These are phyloP conservation scores for Delphinapterus leucas DNA, from an alignment of 2,113 vertebrate genomes.

Conservation along the genomic window DNA sequence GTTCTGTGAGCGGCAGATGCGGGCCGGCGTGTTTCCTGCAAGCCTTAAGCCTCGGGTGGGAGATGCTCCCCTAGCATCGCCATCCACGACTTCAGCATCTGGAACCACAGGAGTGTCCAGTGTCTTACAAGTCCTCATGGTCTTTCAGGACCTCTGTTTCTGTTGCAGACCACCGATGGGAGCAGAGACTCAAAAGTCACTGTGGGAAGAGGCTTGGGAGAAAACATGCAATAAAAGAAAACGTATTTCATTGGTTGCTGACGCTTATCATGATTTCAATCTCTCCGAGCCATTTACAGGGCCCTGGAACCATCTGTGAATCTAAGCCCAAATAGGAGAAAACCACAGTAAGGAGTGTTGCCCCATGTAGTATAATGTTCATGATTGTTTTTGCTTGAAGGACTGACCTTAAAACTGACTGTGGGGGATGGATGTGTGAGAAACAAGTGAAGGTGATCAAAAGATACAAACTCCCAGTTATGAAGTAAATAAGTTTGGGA, in stretches of 20 bases:
- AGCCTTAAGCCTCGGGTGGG: rapidly evolving
- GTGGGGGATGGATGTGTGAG: no score
- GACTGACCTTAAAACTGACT: background rate
- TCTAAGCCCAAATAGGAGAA: background rate
- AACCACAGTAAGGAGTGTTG: background rate
- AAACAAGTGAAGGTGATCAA: background rate
- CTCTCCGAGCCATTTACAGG: background rate
- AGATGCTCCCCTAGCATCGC: rapidly evolving
- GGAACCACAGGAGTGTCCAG: rapidly evolving
- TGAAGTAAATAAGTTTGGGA: background rate
- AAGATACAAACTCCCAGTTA: background rate
- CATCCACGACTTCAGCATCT: rapidly evolving
- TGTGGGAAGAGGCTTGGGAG: background rate
- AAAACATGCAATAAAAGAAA: background rate
- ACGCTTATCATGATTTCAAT: background rate
- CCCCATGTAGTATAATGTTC: background rate
- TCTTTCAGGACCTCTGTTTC: background rate
- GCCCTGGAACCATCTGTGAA: background rate
- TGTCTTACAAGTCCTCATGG: background rate
- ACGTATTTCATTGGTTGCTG: background rate
- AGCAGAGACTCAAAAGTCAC: background rate
- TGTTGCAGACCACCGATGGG: background rate
- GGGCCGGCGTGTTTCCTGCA: rapidly evolving
- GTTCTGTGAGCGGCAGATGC: rapidly evolving
- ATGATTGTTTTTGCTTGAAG: background rate